Percentiles rank a stretch among this genome's conserved stretches.
Conservation (phyloP, 2,113 vertebrate species). For the Coturnix japonica region DNA sequence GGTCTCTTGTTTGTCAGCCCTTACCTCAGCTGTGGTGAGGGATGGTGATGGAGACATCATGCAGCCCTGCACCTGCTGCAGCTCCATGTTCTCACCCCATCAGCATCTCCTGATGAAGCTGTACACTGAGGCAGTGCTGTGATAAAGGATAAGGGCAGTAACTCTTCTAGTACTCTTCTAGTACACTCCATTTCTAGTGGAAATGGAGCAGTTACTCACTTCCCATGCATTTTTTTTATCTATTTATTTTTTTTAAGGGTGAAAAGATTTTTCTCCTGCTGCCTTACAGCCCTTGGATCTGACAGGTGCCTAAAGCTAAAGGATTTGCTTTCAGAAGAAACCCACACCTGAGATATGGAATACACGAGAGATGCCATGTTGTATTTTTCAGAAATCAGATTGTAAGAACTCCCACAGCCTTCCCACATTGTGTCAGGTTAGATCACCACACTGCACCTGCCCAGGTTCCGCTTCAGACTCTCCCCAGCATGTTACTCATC, state of each 20-base stretch:
- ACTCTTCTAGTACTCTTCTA: background rate
- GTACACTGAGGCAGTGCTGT: background rate
- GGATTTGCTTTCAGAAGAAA: background rate
- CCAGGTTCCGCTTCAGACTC: background rate
- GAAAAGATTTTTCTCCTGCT: background rate
- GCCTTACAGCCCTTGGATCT: background rate
- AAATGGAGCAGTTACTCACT: background rate
- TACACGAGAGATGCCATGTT: background rate
- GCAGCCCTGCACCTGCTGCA: background rate
- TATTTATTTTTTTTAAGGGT: background rate
- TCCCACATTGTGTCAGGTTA: background rate
- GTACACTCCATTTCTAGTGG: too few relatives aligned
- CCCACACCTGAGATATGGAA: background rate
- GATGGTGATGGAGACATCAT: rapidly evolving
- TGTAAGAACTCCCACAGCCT: background rate
- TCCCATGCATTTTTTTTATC: background rate
- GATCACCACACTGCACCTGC: background rate
- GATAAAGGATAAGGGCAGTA: background rate
- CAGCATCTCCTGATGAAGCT: background rate
- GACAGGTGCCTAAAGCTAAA: background rate
- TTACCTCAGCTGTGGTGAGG: background rate
- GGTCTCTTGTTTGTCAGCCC: background rate
- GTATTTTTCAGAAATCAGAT: background rate
- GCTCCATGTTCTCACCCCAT: background rate
- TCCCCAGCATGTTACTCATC: rapidly evolving